Percentiles rank a stretch among this genome's conserved stretches.
Evolutionary conservation across 1,140 invertebrate species (phyloP).

Genomic region (Pteromalus puparum): DNA sequence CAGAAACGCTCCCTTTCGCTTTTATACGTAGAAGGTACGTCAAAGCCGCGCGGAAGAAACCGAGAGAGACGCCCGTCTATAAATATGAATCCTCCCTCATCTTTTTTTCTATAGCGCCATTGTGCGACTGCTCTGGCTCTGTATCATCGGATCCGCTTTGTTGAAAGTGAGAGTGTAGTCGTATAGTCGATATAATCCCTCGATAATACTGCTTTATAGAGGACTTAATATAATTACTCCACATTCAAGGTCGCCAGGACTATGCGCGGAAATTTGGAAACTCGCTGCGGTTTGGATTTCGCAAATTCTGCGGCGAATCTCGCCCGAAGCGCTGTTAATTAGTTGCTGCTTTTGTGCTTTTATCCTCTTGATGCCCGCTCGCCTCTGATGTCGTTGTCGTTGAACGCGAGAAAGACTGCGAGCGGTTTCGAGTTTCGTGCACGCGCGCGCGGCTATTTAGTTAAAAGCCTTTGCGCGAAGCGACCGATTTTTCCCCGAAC

Average conservation of each 20-base stretch:
- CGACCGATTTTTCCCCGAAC: neutral
- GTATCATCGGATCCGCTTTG: no score
- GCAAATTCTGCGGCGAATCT: neutral
- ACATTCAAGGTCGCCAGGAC: no score
- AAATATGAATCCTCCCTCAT: neutral
- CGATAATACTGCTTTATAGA: no score
- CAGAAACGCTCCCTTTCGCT: neutral
- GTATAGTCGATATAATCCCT: no score
- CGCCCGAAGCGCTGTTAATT: neutral
- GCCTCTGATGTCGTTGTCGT: neutral
- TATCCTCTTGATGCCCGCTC: neutral
- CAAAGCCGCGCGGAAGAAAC: neutral
- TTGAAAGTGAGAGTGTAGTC: no score
- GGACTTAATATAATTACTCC: no score
- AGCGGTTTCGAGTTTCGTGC: neutral
- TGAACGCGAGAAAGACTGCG: neutral
- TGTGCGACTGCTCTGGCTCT: no score
- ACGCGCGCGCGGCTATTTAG: neutral
- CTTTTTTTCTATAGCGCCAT: no score
- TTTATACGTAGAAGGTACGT: neutral
- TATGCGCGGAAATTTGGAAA: no score
- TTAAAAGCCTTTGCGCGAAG: neutral
- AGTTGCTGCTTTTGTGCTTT: constrained; percentile 10
- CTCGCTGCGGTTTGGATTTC: neutral
- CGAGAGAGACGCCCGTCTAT: neutral